A percentile compares a stretch with the other conserved stretches of the same genome.
phyloP scores from a whole-genome alignment of 2,888 invertebrate genomes.

The Leptopilina syphax region DNA sequence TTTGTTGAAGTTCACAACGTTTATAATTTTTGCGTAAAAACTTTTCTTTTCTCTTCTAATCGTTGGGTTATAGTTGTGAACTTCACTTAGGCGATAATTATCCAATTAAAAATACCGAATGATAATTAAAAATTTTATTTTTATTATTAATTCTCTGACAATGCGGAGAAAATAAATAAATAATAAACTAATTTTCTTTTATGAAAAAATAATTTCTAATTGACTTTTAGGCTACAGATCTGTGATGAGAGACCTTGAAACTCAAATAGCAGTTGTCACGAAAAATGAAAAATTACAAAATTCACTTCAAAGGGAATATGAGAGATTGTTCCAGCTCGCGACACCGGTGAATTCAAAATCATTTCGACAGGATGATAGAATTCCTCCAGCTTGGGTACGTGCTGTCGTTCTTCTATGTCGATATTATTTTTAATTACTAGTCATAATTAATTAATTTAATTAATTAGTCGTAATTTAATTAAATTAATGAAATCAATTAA shows the following conservation, averaged over 20 bases:
- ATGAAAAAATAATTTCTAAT: too few relatives aligned
- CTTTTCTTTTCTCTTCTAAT: too few relatives aligned
- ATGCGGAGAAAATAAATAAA: too few relatives aligned
- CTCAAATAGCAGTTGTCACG: constrained; percentile 93
- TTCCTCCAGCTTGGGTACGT: constrained; percentile 71
- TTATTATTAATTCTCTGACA: too few relatives aligned
- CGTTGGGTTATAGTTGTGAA: too few relatives aligned
- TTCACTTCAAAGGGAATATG: constrained; percentile 86
- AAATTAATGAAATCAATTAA: not conserved
- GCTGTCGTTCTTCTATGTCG: constrained; percentile 71
- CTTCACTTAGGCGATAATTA: not conserved
- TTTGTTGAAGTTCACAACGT: too few relatives aligned
- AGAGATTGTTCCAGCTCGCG: constrained; percentile 83
- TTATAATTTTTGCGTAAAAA: too few relatives aligned
- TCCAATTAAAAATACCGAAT: not conserved
- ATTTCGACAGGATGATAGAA: constrained; percentile 67
- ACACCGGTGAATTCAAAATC: constrained; percentile 79
- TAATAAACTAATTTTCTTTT: too few relatives aligned
- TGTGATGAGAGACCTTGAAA: constrained; percentile 94
- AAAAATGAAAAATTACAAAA: constrained; percentile 82
- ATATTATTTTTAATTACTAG: constrained; percentile 67
- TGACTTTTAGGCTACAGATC: constrained; percentile 83
- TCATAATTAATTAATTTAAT: not conserved
- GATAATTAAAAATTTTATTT: not conserved
- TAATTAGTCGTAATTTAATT: not conserved